These are phyloP conservation scores for Erebia palarica DNA, from an alignment of 2,888 invertebrate species.

Conservation along the genomic window DNA sequence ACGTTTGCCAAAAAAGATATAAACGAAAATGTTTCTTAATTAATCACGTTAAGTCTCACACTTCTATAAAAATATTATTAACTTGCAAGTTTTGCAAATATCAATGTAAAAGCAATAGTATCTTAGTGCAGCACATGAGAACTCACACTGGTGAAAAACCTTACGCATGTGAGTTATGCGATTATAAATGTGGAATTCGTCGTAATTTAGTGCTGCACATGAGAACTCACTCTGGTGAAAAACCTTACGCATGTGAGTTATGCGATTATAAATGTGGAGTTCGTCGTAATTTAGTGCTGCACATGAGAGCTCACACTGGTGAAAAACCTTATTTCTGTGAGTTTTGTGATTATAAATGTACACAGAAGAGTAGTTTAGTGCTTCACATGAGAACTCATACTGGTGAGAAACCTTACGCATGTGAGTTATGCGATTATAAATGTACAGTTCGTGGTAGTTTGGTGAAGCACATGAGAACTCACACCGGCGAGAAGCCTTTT, in stretches of 20 bases:
- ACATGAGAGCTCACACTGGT: not conserved
- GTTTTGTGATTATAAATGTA: not conserved
- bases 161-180: not conserved
- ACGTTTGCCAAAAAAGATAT: too few species aligned
- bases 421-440: not conserved
- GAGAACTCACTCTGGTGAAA: too few species aligned
- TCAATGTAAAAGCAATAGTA: not conserved
- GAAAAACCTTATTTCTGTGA: not conserved
- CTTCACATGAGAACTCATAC: not conserved
- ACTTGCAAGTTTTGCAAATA: not conserved
- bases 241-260: too few species aligned
- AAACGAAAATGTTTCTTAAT: not conserved
- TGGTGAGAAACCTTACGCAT: not conserved
- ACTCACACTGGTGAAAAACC: not conserved
- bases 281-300: not conserved
- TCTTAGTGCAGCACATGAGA: not conserved
- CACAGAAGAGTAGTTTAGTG: not conserved
- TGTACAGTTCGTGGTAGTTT: too few species aligned
- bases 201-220: too few species aligned
- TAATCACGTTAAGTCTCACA: not conserved
- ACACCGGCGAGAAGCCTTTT: too few species aligned
- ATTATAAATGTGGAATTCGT: too few species aligned
- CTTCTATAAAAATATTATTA: not conserved
- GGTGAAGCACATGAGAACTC: too few species aligned
- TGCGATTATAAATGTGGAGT: too few species aligned